Percentiles rank a stretch among this genome's conserved stretches.
These are phyloP conservation scores for Entomobrya proxima DNA, from an alignment of 2,888 invertebrate genomes.

Conservation along the genomic window DNA sequence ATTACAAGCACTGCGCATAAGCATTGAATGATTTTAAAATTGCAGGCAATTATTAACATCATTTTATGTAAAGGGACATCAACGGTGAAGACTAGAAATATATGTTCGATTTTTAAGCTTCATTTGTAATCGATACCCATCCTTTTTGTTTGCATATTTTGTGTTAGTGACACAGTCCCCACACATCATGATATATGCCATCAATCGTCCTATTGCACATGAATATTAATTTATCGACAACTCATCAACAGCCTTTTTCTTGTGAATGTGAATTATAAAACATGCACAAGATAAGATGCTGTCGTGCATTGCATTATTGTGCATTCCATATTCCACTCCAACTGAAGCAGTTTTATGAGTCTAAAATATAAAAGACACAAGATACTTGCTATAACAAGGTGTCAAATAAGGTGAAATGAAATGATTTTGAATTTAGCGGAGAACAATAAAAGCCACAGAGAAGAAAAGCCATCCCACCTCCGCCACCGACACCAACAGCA, in stretches of 20 bases:
- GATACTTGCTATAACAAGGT: not conserved
- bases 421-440: constrained; percentile 56
- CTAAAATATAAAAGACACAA: not conserved
- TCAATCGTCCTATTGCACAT: not conserved
- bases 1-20: too few relatives aligned
- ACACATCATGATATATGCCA: not conserved
- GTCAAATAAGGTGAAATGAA: constrained; percentile 25
- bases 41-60: too few relatives aligned
- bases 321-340: not conserved
- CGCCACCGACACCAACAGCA: constrained; percentile 47
- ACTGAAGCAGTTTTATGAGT: not conserved
- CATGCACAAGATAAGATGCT: too few relatives aligned
- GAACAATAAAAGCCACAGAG: constrained; percentile 35
- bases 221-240: not conserved
- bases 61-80: too few relatives aligned
- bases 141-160: too few relatives aligned
- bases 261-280: too few relatives aligned
- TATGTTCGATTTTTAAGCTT: too few relatives aligned
- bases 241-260: not conserved
- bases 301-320: not conserved
- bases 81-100: too few relatives aligned
- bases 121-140: too few relatives aligned
- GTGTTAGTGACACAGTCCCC: too few relatives aligned
- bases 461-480: constrained; percentile 48
- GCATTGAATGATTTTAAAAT: too few relatives aligned